phyloP scores from a whole-genome alignment of 1,140 invertebrate genomes.

The Sinella curviseta region DNA sequence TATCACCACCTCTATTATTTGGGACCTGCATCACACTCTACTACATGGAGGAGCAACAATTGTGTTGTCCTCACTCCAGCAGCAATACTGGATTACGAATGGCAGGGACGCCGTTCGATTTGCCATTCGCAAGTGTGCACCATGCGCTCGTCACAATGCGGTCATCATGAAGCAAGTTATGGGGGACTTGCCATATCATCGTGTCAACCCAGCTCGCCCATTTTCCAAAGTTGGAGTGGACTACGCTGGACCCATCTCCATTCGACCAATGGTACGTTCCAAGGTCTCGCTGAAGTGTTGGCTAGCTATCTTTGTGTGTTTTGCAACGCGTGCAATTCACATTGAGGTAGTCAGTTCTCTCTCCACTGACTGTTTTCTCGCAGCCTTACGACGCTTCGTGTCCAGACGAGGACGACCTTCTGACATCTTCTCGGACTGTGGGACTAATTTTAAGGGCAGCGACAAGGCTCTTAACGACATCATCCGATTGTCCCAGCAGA shows the following conservation, averaged over 20 bases:
- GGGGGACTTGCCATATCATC: conserved; percentile 50
- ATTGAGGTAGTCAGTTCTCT: conserved; percentile 47
- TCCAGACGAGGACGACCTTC: conserved; percentile 43
- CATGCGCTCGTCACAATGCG: conserved; percentile 40
- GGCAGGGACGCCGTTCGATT: neutral
- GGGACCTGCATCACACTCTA: neutral
- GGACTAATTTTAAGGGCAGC: conserved; percentile 46
- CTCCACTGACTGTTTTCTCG: conserved; percentile 43
- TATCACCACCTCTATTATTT: neutral
- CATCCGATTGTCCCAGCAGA: neutral
- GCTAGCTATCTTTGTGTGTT: conserved; percentile 43
- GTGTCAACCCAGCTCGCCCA: conserved; percentile 45
- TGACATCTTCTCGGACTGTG: conserved; percentile 48
- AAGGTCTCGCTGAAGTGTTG: conserved; percentile 12
- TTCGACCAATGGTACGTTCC: neutral
- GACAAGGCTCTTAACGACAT: conserved; percentile 10
- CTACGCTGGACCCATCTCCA: neutral
- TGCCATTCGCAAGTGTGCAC: conserved; percentile 34
- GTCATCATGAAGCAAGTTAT: conserved; percentile 47
- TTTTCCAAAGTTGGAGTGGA: conserved; percentile 14
- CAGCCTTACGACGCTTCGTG: conserved; percentile 48
- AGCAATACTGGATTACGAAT: conserved; percentile 44
- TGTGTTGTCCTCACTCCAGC: conserved; percentile 38
- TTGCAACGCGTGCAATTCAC: conserved; percentile 48
- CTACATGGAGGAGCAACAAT: conserved; percentile 30